These are phyloP conservation scores for Micromussa lordhowensis DNA, from an alignment of 92 coral and sea anemone species.

Conservation along the genomic window DNA sequence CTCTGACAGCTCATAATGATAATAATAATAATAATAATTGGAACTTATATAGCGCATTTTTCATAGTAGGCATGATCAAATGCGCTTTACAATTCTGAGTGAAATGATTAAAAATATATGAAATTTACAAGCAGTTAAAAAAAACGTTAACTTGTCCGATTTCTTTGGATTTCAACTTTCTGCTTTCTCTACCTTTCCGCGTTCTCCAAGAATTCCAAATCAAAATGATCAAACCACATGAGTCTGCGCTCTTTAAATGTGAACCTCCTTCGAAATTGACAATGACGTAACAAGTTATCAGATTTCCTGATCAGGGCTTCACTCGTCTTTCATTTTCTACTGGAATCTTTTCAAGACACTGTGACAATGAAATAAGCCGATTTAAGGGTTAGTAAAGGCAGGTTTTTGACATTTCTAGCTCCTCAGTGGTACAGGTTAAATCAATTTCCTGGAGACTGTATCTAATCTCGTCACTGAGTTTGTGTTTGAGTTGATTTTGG, in stretches of 20 bases:
- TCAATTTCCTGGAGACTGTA: too few species aligned
- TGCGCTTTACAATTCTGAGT: too few species aligned
- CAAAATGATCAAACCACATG: neutral
- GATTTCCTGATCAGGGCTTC: neutral
- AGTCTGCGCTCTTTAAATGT: neutral
- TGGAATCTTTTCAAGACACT: neutral
- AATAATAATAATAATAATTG: too few species aligned
- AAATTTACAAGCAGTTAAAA: too few species aligned
- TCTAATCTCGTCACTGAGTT: neutral
- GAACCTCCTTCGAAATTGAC: neutral
- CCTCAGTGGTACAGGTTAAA: too few species aligned
- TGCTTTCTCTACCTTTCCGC: neutral
- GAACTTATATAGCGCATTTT: too few species aligned
- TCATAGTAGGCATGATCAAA: too few species aligned
- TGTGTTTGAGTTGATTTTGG: neutral
- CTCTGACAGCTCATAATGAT: too few species aligned
- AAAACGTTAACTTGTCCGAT: too few species aligned
- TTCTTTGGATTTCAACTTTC: neutral
- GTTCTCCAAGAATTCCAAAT: neutral
- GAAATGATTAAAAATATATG: too few species aligned
- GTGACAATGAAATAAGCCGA: neutral
- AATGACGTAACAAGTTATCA: neutral
- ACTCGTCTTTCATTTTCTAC: neutral
- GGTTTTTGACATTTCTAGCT: neutral
- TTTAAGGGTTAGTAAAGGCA: neutral